These are phyloP conservation scores for Alcedo quadribrachys DNA, from an alignment of 2,797 vertebrate species.

Conservation along the genomic window DNA sequence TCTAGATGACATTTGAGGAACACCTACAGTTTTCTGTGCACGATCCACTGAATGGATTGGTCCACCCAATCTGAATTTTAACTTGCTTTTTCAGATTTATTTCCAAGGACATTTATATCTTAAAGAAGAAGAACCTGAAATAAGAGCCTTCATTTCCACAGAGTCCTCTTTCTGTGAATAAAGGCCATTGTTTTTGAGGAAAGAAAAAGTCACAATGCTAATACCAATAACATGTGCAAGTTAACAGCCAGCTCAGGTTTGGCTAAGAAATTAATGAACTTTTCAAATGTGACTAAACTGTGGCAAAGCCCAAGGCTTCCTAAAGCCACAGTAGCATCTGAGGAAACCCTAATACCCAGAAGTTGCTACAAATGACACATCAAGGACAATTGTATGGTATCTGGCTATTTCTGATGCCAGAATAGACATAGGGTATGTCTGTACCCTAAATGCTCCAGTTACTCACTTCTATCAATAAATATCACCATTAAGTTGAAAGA, in stretches of 20 bases:
- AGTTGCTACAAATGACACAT: not conserved
- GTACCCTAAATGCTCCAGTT: not conserved
- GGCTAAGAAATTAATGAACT: not conserved
- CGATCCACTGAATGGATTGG: not conserved
- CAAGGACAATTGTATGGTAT: not conserved
- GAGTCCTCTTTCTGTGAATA: not conserved
- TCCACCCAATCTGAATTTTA: slow-evolving; percentile 41
- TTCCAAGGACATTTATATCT: not conserved
- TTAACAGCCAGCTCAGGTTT: not conserved
- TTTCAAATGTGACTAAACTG: not conserved
- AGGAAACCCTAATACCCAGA: not conserved
- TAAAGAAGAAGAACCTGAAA: not conserved
- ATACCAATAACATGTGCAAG: not conserved
- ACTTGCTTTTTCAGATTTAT: slow-evolving; percentile 15
- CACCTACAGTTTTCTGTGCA: not conserved
- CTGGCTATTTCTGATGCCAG: not conserved
- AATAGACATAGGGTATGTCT: not conserved
- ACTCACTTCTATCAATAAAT: not conserved
- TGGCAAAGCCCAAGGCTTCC: not conserved
- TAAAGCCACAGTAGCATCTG: not conserved
- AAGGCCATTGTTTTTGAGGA: not conserved
- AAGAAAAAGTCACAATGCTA: not conserved
- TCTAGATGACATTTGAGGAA: not conserved
- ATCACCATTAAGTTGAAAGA: not conserved
- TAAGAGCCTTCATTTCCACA: not conserved